phyloP scores from a whole-genome alignment of 2,797 vertebrate genomes.

The Enteromius viviparus region DNA sequence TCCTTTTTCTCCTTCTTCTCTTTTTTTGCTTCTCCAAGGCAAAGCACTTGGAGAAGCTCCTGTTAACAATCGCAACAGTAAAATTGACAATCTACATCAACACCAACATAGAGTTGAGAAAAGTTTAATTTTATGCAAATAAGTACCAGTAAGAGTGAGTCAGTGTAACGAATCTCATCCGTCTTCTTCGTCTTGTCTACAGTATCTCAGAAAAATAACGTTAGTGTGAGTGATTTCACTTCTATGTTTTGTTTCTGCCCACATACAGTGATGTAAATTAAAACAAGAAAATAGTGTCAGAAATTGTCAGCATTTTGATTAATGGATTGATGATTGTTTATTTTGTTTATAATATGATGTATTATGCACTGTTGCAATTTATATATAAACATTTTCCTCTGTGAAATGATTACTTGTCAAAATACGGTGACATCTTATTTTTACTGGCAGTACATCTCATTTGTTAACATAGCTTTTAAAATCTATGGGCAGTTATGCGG shows the following conservation, averaged over 20 bases:
- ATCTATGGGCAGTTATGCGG: background rate
- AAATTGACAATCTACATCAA: background rate
- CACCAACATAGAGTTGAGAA: background rate
- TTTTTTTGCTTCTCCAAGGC: slow-evolving; percentile 30
- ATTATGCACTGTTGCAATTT: slow-evolving; percentile 5
- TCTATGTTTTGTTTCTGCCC: slow-evolving; percentile 32
- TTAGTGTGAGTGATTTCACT: slow-evolving; percentile 5
- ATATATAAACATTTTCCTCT: background rate
- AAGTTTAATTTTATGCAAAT: background rate
- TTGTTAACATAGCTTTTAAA: background rate
- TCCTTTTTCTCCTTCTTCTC: background rate
- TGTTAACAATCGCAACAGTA: background rate
- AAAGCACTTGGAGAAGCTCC: slow-evolving; percentile 23
- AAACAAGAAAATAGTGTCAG: slow-evolving; percentile 48
- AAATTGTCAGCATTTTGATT: slow-evolving; percentile 18
- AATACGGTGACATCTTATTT: background rate
- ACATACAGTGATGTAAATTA: slow-evolving; percentile 13
- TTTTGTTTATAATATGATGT: background rate
- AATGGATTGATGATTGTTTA: slow-evolving; percentile 15
- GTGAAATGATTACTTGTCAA: background rate
- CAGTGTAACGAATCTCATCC: background rate
- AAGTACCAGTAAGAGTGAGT: background rate
- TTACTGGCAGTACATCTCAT: background rate
- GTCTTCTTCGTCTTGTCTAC: background rate
- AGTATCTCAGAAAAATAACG: background rate